Evolutionary conservation across 2,888 invertebrate species (phyloP).

Genomic region (Bembecia ichneumoniformis): DNA sequence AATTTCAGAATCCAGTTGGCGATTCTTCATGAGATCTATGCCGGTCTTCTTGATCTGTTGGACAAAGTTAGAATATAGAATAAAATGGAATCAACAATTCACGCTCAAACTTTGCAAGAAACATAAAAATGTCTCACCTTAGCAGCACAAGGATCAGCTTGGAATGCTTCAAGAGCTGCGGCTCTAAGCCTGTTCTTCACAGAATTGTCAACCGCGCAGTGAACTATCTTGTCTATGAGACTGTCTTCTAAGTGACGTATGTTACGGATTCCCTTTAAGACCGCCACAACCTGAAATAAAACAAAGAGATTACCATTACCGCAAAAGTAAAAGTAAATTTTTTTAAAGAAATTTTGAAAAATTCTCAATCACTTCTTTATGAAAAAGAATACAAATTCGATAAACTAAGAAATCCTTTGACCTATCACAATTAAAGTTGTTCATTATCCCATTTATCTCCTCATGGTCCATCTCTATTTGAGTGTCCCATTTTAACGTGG

Average conservation of each 20-base stretch:
- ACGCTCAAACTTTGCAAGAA: neutral
- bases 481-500: too few species aligned
- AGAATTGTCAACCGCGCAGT: constrained; percentile 75
- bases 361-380: too few species aligned
- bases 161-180: constrained; percentile 84
- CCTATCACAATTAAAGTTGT: too few species aligned
- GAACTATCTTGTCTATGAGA: constrained; percentile 72
- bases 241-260: constrained; percentile 77
- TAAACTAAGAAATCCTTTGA: too few species aligned
- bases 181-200: constrained; percentile 79
- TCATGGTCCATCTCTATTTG: too few species aligned
- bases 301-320: too few species aligned
- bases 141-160: constrained; percentile 77
- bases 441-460: too few species aligned
- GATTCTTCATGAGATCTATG: constrained; percentile 77
- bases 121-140: constrained; percentile 33
- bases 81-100: neutral
- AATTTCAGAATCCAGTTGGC: constrained; percentile 86
- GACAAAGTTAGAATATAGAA: neutral
- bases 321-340: too few species aligned
- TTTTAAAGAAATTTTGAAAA: too few species aligned
- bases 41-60: constrained; percentile 59
- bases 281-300: constrained; percentile 69
- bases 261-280: constrained; percentile 87
- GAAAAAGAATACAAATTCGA: too few species aligned